Evolutionary conservation across 2,888 invertebrate genomes (phyloP), one percentile per base, ranked within the genome.

Genomic region (Leucoma salicis): DNA sequence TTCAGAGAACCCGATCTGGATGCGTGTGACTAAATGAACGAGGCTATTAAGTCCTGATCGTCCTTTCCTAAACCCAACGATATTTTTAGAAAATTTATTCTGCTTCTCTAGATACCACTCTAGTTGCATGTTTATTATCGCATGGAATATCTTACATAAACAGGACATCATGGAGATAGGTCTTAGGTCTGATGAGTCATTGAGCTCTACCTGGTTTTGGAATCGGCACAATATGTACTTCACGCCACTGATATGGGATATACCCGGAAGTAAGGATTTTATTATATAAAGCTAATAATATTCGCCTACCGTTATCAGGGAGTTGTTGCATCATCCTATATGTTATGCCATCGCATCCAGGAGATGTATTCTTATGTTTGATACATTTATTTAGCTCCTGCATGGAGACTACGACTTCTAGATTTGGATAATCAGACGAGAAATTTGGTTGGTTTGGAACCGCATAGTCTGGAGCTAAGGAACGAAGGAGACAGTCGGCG

Each of bases 321-420:
- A 53, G 14, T 21, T 43, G 10, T 14, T 33, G 15, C 6, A 52
- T 42, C 45, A 56, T 50, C 0, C 44, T 46, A 11, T 37, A n/a
- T n/a, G n/a, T n/a, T n/a, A n/a, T n/a, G n/a, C n/a, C n/a, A n/a
- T n/a, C n/a, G n/a, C n/a, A n/a, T n/a, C n/a, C n/a, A n/a, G n/a
- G n/a, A n/a, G n/a, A n/a, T n/a, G n/a, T n/a, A n/a, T n/a, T n/a
- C n/a, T 33, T 44, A 18, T 3, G 4, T 28, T 39, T 36, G 0
- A 51, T 32, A 28, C 35, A 24, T 13, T 25, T 29, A 10, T 45
- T 32, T 0, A 49, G 27, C 38, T 52, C 51, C 1, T 35, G 4
- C 7, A 5, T 18, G 18, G 18, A 5, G 3, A 18, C 18, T 5
- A 5, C 18, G 7, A 7, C 18, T 18, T 18, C 18, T 18, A 18